Evolutionary conservation across 92 coral and sea anemone genomes (phyloP).

Genomic region (Heliopora coerulea): DNA sequence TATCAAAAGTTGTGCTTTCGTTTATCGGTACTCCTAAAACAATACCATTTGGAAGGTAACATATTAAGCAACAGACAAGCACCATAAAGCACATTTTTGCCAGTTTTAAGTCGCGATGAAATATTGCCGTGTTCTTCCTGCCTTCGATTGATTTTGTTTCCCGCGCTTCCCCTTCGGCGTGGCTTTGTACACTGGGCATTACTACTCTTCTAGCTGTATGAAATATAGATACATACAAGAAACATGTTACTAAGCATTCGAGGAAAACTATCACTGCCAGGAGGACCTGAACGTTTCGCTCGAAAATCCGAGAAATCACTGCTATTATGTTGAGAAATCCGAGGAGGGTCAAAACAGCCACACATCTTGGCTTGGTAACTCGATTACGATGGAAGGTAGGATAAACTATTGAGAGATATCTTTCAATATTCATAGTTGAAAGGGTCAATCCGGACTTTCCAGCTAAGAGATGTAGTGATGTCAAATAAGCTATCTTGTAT

Average conservation of each 20-base stretch:
- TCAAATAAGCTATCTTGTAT: conserved; percentile 5
- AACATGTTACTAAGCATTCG: neutral
- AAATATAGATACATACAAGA: neutral
- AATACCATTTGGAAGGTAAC: conserved; percentile 7
- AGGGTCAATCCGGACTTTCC: conserved; percentile 20
- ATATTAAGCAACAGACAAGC: neutral
- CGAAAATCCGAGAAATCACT: conserved; percentile 11
- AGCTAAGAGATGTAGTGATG: neutral
- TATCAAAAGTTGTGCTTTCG: neutral
- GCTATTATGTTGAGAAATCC: neutral
- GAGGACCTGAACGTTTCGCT: neutral
- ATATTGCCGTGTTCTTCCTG: neutral
- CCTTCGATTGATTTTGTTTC: neutral
- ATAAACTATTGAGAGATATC: conserved; percentile 12
- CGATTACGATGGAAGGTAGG: conserved; percentile 8
- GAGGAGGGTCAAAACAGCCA: neutral
- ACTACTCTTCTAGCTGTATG: neutral
- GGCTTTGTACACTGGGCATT: no score
- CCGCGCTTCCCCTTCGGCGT: neutral
- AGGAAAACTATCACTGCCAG: neutral
- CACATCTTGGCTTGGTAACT: conserved; percentile 1
- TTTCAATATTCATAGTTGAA: conserved; percentile 7
- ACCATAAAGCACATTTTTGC: conserved; percentile 16
- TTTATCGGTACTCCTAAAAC: neutral
- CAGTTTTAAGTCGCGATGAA: neutral